Evolutionary conservation across 2,113 vertebrate genomes (phyloP).

Genomic region (Sinocyclocheilus maitianheensis): DNA sequence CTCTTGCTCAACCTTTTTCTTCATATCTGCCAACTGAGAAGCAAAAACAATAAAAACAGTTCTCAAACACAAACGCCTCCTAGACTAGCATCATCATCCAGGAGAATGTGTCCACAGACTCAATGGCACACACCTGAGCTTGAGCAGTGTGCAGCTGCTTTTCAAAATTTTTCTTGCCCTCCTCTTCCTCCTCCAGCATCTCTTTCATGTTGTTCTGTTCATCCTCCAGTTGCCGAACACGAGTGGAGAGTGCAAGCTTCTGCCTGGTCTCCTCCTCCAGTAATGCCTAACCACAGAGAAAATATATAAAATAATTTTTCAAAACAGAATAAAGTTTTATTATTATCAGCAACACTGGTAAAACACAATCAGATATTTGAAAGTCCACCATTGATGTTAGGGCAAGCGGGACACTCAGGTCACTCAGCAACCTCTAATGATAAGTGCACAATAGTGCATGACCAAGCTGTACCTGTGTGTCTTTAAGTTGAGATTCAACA

Average conservation of each 20-base stretch:
- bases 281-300: slow-evolving; percentile 76
- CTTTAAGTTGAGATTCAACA: slow-evolving; percentile 91
- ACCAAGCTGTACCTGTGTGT: slow-evolving; percentile 81
- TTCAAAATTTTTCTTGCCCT: slow-evolving; percentile 85
- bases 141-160: slow-evolving; percentile 87
- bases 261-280: slow-evolving; percentile 95
- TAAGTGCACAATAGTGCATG: neutral
- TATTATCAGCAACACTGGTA: neutral
- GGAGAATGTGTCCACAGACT: neutral
- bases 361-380: neutral
- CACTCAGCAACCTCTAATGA: neutral
- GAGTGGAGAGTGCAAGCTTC: slow-evolving; percentile 87
- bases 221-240: slow-evolving; percentile 89
- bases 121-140: slow-evolving; percentile 78
- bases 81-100: neutral
- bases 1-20: slow-evolving; percentile 91
- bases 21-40: slow-evolving; percentile 83
- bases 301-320: neutral
- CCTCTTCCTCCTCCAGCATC: slow-evolving; percentile 93
- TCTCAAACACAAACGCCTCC: neutral
- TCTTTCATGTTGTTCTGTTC: slow-evolving; percentile 88
- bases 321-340: too few relatives aligned
- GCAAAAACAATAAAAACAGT: neutral
- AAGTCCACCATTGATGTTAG: neutral
- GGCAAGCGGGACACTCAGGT: neutral